Evolutionary conservation across 2,797 vertebrate species (phyloP), one percentile per base, ranked within the genome.

Genomic region (Huso huso): DNA sequence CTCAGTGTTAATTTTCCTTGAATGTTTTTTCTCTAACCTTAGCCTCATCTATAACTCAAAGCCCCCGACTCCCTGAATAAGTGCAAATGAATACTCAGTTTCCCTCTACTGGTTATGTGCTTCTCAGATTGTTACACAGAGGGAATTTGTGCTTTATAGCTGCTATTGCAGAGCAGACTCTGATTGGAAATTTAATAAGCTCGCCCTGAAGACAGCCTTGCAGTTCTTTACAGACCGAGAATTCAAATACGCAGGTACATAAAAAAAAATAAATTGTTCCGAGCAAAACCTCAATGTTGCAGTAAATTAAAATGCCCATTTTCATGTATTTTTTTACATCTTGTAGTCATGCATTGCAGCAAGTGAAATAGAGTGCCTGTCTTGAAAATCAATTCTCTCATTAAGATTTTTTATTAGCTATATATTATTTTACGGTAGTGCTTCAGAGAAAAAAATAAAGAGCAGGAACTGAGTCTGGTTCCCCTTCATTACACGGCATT

Each of bases 101-200:
- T 83, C 76, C 74, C 72, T 76, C 55, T 10, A 74, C 80, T 78
- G 75, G 74, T 69, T 74, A 82, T 79, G 79, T 82, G 81, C 74
- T 79, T 70, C 73, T 77, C 64, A 72, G 77, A 81, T 60, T 59
- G 71, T 77, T 75, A 70, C 78, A 78, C 65, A 62, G 62, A 79
- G 72, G 58, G 74, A 79, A 76, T 13, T 78, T 76, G 81, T 84
- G 81, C 83, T 88, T 86, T 85, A 86, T 79, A 79, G 79, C 61
- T 79, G 81, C 78, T 77, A 68, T 23, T 71, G 76, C 79, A 78
- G 80, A 75, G 65, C 71, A 69, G 79, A 81, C 79, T 76, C 80
- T 84, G 84, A 86, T 86, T 86, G 85, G 81, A 85, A 83, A 85
- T 87, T 80, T 85, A 86, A 86, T 86, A 82, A 85, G 83, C 74